Evolutionary conservation across 2,888 invertebrate species (phyloP).

Genomic region (Diarsia brunnea): DNA sequence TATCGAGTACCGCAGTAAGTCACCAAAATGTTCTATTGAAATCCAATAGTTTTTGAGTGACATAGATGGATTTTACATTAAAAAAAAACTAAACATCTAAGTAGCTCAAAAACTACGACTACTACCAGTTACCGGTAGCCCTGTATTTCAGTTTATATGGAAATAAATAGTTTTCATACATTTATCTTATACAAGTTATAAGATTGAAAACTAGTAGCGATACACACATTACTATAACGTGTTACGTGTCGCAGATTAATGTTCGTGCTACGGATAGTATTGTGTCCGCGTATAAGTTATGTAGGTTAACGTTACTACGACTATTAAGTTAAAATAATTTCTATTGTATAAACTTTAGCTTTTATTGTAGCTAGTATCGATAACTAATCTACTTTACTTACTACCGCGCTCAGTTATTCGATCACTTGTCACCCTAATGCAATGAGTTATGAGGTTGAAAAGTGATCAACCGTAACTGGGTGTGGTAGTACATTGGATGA

Average conservation of each 20-base stretch:
- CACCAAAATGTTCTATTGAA: no score
- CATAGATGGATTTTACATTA: no score
- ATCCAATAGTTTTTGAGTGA: no score
- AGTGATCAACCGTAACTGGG: no score
- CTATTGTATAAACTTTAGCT: conserved; percentile 11
- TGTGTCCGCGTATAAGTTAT: conserved; percentile 9
- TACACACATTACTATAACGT: background rate
- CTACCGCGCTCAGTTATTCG: background rate
- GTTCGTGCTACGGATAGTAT: conserved; percentile 5
- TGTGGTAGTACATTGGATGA: background rate
- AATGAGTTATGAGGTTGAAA: no score
- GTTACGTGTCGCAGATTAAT: background rate
- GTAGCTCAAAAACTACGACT: no score
- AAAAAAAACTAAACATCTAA: no score
- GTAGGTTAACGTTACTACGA: conserved; percentile 18
- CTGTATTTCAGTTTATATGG: background rate
- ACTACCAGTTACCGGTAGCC: no score
- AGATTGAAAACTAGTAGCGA: background rate
- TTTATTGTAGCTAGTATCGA: background rate
- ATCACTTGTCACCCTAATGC: background rate
- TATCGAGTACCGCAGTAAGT: no score
- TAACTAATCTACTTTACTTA: background rate
- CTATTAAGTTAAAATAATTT: background rate
- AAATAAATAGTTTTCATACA: background rate
- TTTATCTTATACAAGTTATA: background rate